Evolutionary conservation across 2,113 vertebrate species (phyloP).

Genomic region (Leptobrachium ailaonicum): DNA sequence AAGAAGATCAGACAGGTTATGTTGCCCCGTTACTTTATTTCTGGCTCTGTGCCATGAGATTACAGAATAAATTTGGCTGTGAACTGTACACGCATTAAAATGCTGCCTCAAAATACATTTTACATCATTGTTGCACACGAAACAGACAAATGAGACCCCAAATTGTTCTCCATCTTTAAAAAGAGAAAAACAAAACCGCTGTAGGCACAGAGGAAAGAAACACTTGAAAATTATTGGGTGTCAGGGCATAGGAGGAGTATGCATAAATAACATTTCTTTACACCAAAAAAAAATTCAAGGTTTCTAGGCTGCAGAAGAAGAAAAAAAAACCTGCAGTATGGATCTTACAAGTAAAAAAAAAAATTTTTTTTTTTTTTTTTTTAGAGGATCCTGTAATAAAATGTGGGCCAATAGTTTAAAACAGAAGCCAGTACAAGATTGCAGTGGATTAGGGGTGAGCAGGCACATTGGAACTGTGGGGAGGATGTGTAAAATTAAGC

Average conservation of each 20-base stretch:
- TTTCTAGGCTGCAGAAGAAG: slow-evolving; percentile 70
- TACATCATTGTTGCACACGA: slow-evolving; percentile 72
- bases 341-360: slow-evolving; percentile 79
- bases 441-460: slow-evolving; percentile 61
- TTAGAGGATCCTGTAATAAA: slow-evolving; percentile 75
- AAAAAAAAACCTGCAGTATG: slow-evolving; percentile 74
- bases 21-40: slow-evolving; percentile 70
- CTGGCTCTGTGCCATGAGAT: slow-evolving; percentile 62
- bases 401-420: slow-evolving; percentile 75
- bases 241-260: slow-evolving; percentile 52
- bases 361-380: slow-evolving; percentile 39
- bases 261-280: slow-evolving; percentile 75
- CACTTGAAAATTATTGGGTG: slow-evolving; percentile 54
- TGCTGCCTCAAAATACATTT: slow-evolving; percentile 65
- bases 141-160: slow-evolving; percentile 65
- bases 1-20: slow-evolving; percentile 33
- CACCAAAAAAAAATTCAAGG: slow-evolving; percentile 70
- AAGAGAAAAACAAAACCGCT: slow-evolving; percentile 55
- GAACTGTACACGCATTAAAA: slow-evolving; percentile 71
- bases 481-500: slow-evolving; percentile 76
- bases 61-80: slow-evolving; percentile 61
- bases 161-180: slow-evolving; percentile 64
- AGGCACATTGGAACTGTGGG: slow-evolving; percentile 83
- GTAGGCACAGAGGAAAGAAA: slow-evolving; percentile 70
- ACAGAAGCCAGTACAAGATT: slow-evolving; percentile 69